Conservation (phyloP, 2,113 vertebrate genomes). For the Labrus mixtus region DNA sequence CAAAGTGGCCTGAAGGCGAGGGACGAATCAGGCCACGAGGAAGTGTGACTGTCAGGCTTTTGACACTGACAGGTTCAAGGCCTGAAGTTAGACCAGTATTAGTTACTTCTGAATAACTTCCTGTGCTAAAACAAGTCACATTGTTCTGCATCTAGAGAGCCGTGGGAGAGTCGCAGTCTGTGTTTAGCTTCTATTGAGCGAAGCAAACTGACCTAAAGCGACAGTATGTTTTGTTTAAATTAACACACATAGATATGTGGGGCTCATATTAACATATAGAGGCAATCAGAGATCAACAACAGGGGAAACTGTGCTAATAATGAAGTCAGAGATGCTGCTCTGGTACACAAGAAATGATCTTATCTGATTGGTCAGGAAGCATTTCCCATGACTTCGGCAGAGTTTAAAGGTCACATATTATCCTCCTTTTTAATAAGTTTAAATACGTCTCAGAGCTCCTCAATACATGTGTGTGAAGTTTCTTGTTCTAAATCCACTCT, state of each 20-base stretch:
- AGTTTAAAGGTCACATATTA: no score
- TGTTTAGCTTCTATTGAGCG: neutral
- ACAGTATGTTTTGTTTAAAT: no score
- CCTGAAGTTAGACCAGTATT: neutral
- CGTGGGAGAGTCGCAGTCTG: neutral
- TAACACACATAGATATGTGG: neutral
- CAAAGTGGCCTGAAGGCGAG: neutral
- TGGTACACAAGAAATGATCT: neutral
- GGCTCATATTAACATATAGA: slow-evolving; percentile 3
- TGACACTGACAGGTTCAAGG: neutral
- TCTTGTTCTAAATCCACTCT: no score
- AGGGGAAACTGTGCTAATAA: neutral
- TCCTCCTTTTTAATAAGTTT: no score
- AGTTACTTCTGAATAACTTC: neutral
- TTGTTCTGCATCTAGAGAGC: no score
- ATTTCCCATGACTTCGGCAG: no score
- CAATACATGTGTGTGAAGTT: no score
- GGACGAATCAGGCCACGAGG: neutral
- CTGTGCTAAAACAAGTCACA: neutral
- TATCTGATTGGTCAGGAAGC: neutral
- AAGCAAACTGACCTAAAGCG: no score
- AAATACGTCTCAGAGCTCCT: no score
- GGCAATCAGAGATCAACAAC: neutral
- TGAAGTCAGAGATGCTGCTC: neutral
- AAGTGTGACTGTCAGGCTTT: neutral